Conservation (phyloP, 2,888 invertebrate genomes). For the Drosophila pseudotakahashii region DNA sequence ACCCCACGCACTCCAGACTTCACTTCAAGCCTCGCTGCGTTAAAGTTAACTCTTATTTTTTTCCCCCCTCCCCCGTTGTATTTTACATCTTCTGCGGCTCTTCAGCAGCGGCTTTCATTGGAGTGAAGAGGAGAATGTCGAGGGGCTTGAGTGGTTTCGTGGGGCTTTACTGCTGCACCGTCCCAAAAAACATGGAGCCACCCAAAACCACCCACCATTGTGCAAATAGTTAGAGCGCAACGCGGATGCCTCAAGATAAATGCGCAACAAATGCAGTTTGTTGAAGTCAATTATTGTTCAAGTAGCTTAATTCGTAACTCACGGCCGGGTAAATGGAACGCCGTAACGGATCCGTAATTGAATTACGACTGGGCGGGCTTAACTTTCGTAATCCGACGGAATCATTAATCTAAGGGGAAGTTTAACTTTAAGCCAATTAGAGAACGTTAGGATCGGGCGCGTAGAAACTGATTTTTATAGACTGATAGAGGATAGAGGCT, state of each 20-base stretch:
- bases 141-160: conserved; percentile 18
- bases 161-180: background rate
- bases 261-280: conserved; percentile 78
- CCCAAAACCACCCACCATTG: conserved; percentile 1
- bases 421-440: conserved; percentile 10
- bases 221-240: conserved; percentile 42
- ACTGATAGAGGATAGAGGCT: too few relatives aligned
- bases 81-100: conserved; percentile 66
- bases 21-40: conserved; percentile 27
- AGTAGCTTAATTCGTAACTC: conserved; percentile 68
- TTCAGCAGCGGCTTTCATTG: conserved; percentile 40
- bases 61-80: background rate
- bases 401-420: conserved; percentile 13
- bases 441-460: background rate
- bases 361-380: conserved; percentile 11
- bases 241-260: conserved; percentile 61
- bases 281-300: conserved; percentile 75
- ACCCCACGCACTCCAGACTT: conserved; percentile 60
- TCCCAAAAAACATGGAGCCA: background rate
- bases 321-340: conserved; percentile 8
- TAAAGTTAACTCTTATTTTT: conserved; percentile 59
- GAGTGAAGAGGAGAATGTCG: background rate
- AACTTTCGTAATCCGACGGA: conserved; percentile 13
- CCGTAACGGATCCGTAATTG: conserved; percentile 21
- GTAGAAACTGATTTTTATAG: too few relatives aligned